A percentile compares a stretch with the other conserved stretches of the same genome.
phyloP scores from a whole-genome alignment of 2,113 vertebrate genomes.

The Hiodon tergisus region DNA sequence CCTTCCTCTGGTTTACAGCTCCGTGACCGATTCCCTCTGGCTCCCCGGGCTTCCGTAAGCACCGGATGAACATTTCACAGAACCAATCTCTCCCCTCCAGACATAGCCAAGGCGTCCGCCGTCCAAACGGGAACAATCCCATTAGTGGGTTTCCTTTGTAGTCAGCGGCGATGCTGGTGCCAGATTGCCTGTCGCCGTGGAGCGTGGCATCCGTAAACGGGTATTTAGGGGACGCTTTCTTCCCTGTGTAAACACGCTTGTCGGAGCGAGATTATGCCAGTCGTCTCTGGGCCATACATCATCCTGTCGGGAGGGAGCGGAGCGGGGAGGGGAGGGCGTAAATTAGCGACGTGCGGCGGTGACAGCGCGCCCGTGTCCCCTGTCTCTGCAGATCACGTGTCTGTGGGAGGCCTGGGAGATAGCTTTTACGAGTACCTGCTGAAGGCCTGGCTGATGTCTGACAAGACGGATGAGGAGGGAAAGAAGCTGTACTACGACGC shows the following conservation, averaged over 20 bases:
- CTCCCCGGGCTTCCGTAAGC: neutral
- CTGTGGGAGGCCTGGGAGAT: conserved; percentile 90
- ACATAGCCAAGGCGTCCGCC: neutral
- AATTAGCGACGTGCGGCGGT: neutral
- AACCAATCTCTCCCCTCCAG: neutral
- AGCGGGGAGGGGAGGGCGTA: neutral
- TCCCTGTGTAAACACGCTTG: neutral
- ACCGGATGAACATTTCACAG: neutral
- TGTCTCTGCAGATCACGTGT: conserved; percentile 83
- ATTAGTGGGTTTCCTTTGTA: neutral
- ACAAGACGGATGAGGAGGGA: conserved; percentile 87
- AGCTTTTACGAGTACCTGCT: conserved; percentile 98
- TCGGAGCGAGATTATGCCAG: conserved; percentile 1
- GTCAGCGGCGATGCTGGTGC: neutral
- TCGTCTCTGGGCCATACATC: neutral
- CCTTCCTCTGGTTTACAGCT: neutral
- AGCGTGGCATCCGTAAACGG: neutral
- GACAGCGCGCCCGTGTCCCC: conserved; percentile 39
- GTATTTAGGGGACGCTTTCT: neutral
- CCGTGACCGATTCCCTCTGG: too few species aligned
- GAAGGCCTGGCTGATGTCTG: conserved; percentile 97
- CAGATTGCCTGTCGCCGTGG: neutral
- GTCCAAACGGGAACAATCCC: conserved; percentile 2
- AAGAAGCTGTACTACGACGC: conserved; percentile 94
- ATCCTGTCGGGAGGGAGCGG: neutral